Base-by-base conservation (phyloP, 2,113 vertebrate genomes). In the Brevimyrus niger region DNA sequence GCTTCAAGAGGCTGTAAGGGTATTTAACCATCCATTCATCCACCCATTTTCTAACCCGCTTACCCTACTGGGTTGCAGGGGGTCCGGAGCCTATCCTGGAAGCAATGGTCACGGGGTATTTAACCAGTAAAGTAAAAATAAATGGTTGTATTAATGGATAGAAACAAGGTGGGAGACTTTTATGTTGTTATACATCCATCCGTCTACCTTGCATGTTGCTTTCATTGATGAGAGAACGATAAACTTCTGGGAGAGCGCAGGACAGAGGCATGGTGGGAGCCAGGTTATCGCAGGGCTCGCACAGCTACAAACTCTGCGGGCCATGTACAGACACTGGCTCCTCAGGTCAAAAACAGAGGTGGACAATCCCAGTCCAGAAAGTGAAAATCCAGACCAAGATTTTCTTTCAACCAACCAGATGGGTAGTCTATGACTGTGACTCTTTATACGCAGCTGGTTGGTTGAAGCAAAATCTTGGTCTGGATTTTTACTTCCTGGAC, bases 1-100 rank as follows among this genome's bases (percentile, higher is more conserved):
- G 23, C n/a, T 9, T 65, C 8, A 27, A 5, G 13, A 38, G 27
- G 31, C 31, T 76, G 27, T 35, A 76, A 76, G 69, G 3, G 69
- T 76, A 76, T 76, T 76, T 76, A 76, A 76, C 69, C 69, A 17
- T n/a, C n/a, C n/a, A n/a, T n/a, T n/a, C n/a, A n/a, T n/a, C n/a
- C n/a, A n/a, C n/a, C n/a, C n/a, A n/a, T n/a, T n/a, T n/a, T n/a
- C n/a, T n/a, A n/a, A n/a, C n/a, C n/a, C n/a, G n/a, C n/a, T n/a
- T n/a, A n/a, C n/a, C n/a, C n/a, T n/a, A n/a, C n/a, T n/a, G n/a
- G n/a, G n/a, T n/a, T n/a, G n/a, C n/a, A n/a, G n/a, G n/a, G n/a
- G n/a, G n/a, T n/a, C n/a, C n/a, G n/a, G n/a, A n/a, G n/a, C n/a
- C n/a, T n/a, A n/a, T n/a, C n/a, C n/a, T n/a, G n/a, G n/a, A n/a